Evolutionary conservation across 2,888 invertebrate species (phyloP).

Genomic region (Plagodis dolabraria): DNA sequence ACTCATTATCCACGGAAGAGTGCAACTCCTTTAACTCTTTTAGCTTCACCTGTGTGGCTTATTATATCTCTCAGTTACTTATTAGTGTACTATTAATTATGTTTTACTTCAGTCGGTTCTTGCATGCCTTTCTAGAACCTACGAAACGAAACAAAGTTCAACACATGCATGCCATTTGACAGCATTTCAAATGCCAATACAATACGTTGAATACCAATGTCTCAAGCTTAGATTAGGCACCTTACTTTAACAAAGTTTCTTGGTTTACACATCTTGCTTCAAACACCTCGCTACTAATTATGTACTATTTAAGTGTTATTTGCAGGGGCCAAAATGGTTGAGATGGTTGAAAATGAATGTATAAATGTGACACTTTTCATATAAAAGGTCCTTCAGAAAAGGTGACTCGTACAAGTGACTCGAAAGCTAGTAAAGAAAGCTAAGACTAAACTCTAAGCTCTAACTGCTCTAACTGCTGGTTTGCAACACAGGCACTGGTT

Average conservation of each 20-base stretch:
- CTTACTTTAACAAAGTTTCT: not conserved
- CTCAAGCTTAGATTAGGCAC: not conserved
- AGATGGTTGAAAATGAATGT: no score
- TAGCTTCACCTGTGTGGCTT: not conserved
- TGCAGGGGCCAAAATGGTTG: no score
- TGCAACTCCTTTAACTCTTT: conserved; percentile 3
- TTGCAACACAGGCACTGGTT: conserved; percentile 9
- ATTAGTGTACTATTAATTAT: conserved; percentile 1
- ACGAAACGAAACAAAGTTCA: conserved; percentile 9
- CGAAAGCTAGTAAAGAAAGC: conserved; percentile 5
- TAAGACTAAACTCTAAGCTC: not conserved
- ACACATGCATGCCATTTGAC: conserved; percentile 16
- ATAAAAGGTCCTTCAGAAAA: no score
- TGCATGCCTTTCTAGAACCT: no score
- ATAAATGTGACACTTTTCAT: no score
- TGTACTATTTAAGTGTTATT: no score
- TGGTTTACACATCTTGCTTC: not conserved
- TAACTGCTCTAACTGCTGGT: conserved; percentile 3
- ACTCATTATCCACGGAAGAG: not conserved
- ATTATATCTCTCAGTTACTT: no score
- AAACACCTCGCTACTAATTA: no score
- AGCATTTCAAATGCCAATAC: conserved; percentile 14
- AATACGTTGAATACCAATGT: conserved; percentile 13
- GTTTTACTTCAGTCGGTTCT: no score
- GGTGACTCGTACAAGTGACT: not conserved